phyloP scores from a whole-genome alignment of 2,888 invertebrate species.

The Archaeoteleia sp. region DNA sequence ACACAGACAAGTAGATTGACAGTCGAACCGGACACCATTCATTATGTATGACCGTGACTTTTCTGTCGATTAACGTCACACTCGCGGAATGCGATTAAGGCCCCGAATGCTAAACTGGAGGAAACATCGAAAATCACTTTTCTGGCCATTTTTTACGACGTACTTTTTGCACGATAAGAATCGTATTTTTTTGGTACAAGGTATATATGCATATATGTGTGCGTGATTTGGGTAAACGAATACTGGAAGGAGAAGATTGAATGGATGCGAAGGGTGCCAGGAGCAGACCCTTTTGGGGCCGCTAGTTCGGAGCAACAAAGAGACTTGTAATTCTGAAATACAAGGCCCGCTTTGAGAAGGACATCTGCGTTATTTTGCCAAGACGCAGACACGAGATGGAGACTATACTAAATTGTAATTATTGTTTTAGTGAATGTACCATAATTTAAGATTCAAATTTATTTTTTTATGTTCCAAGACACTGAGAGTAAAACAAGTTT shows the following conservation, averaged over 20 bases:
- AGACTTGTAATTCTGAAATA: constrained; percentile 17
- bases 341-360: constrained; percentile 29
- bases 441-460: constrained; percentile 29
- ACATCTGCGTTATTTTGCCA: constrained; percentile 27
- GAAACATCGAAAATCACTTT: not conserved
- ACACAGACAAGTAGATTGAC: not conserved
- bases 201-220: too few species aligned
- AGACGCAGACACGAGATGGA: constrained; percentile 55
- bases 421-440: constrained; percentile 23
- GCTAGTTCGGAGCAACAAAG: constrained; percentile 18
- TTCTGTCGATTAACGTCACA: constrained; percentile 26
- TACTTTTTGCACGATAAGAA: not conserved
- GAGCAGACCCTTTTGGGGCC: not conserved
- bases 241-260: too few species aligned
- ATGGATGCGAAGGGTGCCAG: constrained; percentile 2
- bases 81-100: constrained; percentile 7
- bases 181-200: not conserved
- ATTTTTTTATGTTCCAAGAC: too few species aligned
- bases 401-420: constrained; percentile 64
- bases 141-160: too few species aligned
- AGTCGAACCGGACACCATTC: constrained; percentile 33
- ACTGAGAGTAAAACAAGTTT: too few species aligned
- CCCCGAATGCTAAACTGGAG: not conserved
- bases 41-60: constrained; percentile 50
- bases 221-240: too few species aligned